A percentile compares a stretch with the other conserved stretches of the same genome.
Conservation (phyloP, 2,797 vertebrate genomes). For the Clarias pachynema region DNA sequence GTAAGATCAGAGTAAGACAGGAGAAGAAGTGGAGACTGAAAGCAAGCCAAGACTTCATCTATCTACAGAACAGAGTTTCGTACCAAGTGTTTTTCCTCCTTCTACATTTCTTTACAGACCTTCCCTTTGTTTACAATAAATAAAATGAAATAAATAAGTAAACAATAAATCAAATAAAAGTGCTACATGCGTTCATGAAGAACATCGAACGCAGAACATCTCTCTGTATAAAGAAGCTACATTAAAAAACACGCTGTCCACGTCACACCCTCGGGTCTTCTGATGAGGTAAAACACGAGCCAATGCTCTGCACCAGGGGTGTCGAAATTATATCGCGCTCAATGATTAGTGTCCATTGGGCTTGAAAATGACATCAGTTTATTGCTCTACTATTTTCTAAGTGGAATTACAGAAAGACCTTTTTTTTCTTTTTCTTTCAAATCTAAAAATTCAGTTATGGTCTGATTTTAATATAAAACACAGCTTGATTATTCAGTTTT, state of each 20-base stretch:
- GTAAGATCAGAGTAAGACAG: slow-evolving; percentile 61
- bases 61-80: slow-evolving; percentile 75
- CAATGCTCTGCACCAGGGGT: background rate
- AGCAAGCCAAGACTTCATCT: slow-evolving; percentile 72
- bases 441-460: background rate
- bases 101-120: background rate
- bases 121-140: background rate
- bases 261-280: background rate
- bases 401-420: background rate
- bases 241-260: background rate
- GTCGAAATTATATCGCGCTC: background rate
- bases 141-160: too few species aligned
- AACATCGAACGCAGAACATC: background rate
- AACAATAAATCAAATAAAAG: slow-evolving; percentile 1
- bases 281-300: background rate
- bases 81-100: background rate
- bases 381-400: background rate
- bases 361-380: background rate
- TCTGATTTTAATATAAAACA: background rate
- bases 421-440: background rate
- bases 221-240: background rate
- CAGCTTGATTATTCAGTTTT: background rate
- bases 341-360: background rate
- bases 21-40: slow-evolving; percentile 61
- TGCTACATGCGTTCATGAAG: slow-evolving; percentile 43